Conservation (phyloP, 2,888 invertebrate genomes). For the Dastarcus helophoroides region DNA sequence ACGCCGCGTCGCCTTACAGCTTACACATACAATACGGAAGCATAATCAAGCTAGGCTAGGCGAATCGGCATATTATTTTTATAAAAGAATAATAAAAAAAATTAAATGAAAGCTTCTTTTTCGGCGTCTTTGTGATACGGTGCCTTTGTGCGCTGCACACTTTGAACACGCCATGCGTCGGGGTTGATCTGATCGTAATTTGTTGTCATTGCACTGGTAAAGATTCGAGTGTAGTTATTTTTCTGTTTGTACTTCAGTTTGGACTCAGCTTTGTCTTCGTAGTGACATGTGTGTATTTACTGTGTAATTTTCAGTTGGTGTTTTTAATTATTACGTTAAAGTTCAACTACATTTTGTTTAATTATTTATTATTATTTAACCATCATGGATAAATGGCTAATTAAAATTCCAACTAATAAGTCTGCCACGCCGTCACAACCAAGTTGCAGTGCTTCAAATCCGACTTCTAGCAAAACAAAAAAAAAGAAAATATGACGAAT, state of each 20-base stretch:
- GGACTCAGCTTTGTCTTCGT: constrained; percentile 11
- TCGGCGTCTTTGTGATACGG: constrained; percentile 6
- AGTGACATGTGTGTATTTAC: constrained; percentile 12
- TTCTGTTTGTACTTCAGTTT: constrained; percentile 12
- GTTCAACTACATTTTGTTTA: constrained; percentile 11
- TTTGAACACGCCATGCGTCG: constrained; percentile 6
- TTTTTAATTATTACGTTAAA: constrained; percentile 12
- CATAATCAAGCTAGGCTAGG: constrained; percentile 6
- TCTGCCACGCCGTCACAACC: constrained; percentile 10
- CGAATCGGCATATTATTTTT: constrained; percentile 5
- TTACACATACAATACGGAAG: too few species aligned
- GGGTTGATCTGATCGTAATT: constrained; percentile 6
- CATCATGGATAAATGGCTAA: constrained; percentile 11
- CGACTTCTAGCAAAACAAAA: constrained; percentile 8
- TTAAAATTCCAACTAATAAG: constrained; percentile 11
- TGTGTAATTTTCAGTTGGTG: constrained; percentile 11
- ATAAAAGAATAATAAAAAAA: constrained; percentile 5
- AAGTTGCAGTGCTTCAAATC: constrained; percentile 10
- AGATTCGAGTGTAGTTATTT: constrained; percentile 10
- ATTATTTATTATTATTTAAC: constrained; percentile 11
- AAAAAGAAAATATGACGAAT: constrained; percentile 7
- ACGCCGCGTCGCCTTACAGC: too few species aligned
- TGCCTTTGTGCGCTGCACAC: constrained; percentile 5
- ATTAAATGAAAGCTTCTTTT: constrained; percentile 6
- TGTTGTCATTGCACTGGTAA: constrained; percentile 6